phyloP scores from a whole-genome alignment of 2,113 vertebrate genomes.

The Cyrtonyx montezumae region DNA sequence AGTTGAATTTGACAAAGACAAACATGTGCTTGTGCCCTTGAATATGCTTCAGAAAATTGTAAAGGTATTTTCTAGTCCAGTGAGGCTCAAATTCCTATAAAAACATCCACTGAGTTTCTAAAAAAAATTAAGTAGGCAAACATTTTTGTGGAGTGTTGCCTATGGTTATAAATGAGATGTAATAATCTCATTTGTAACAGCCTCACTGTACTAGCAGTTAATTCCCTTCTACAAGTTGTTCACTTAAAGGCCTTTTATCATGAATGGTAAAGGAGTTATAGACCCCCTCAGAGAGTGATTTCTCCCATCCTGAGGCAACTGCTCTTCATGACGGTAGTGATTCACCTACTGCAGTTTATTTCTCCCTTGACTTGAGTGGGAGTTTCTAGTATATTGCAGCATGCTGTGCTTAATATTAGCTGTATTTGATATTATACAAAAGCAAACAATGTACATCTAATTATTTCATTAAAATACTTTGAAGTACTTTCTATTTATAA shows the following conservation, averaged over 20 bases:
- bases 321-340: neutral
- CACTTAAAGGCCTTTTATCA: neutral
- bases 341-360: neutral
- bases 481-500: neutral
- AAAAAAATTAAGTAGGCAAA: neutral
- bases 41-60: neutral
- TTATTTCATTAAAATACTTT: neutral
- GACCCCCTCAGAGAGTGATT: neutral
- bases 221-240: neutral
- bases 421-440: neutral
- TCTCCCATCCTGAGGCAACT: neutral
- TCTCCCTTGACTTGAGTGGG: neutral
- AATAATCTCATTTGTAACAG: no score
- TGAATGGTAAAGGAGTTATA: rapidly evolving
- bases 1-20: neutral
- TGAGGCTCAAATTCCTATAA: neutral
- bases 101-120: neutral
- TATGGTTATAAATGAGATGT: neutral
- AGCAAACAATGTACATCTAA: neutral
- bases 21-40: rapidly evolving
- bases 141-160: neutral
- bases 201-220: neutral
- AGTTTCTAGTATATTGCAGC: neutral
- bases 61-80: neutral
- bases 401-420: neutral